Evolutionary conservation across 2,888 invertebrate genomes (phyloP), one percentile per base, ranked within the genome.

Genomic region (Tinea trinotella): DNA sequence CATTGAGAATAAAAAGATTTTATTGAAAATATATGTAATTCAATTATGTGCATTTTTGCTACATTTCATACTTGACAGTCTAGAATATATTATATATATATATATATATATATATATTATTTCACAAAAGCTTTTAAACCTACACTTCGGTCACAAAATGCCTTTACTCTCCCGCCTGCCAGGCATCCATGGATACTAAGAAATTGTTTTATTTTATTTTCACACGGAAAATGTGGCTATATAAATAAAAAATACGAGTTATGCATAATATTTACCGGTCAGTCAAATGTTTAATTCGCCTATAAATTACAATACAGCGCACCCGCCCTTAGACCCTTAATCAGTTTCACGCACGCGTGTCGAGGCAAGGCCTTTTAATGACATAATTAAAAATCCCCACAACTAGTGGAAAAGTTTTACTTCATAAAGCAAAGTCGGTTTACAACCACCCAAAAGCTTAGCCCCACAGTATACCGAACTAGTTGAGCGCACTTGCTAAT

Each of bases 401-500:
- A 15, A 20, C 17, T 54, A 67, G 66, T 62, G 62, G 63, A 61
- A 66, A 70, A 75, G 65, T 71, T 76, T 57, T 63, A 44, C 13
- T 54, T 55, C 44, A 52, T 20, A 30, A 50, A 54, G 50, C 35
- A n/a, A 35, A 20, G 15, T 58, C 65, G 70, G 68, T 71, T 75
- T 72, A 69, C 67, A 67, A 60, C 64, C 59, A 48, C 66, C 62
- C 50, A 50, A 50, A 50, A 65, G 73, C 74, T 77, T 77, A 77
- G 72, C 71, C 75, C 70, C 69, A 70, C 68, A 74, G 74, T 75
- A 71, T 71, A 75, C 74, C 70, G 73, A 75, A 75, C 75, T 75
- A 76, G 72, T 78, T 77, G 76, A 69, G 70, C 71, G 69, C 70
- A 69, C 72, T 75, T 68, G 71, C 75, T 81, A 81, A 81, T 81